Evolutionary conservation across 2,888 invertebrate genomes (phyloP).

Genomic region (Ryuthela nishihirai): DNA sequence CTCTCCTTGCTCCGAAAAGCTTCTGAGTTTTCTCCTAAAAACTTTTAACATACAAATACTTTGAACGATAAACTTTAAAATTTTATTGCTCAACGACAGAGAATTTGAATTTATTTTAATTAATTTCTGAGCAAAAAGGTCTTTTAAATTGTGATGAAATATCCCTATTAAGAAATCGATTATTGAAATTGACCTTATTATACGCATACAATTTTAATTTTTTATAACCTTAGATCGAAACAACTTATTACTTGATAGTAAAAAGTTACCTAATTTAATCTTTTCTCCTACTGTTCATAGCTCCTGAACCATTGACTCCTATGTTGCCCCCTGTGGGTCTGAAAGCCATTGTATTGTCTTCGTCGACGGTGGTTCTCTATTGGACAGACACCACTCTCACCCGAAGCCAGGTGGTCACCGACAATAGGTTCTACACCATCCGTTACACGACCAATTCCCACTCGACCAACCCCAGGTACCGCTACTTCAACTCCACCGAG

Average conservation of each 20-base stretch:
- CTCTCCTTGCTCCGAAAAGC: no score
- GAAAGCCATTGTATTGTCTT: slow-evolving; percentile 83
- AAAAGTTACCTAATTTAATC: not conserved
- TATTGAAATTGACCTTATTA: no score
- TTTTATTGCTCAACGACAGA: no score
- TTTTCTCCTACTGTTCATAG: slow-evolving; percentile 43
- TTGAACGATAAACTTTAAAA: no score
- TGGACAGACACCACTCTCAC: slow-evolving; percentile 88
- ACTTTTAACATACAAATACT: no score
- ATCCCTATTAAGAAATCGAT: not conserved
- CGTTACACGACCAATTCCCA: slow-evolving; percentile 64
- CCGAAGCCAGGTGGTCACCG: slow-evolving; percentile 76
- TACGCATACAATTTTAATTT: no score
- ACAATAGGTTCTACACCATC: slow-evolving; percentile 81
- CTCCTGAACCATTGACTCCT: slow-evolving; percentile 61
- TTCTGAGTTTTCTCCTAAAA: no score
- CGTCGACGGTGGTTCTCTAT: slow-evolving; percentile 83
- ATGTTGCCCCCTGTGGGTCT: slow-evolving; percentile 80
- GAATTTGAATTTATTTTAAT: no score
- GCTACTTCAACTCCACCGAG: slow-evolving; percentile 81
- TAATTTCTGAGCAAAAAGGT: no score
- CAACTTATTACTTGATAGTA: no score
- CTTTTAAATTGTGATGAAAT: not conserved
- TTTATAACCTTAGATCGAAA: no score
- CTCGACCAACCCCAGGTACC: slow-evolving; percentile 60